phyloP scores from a whole-genome alignment of 2,888 invertebrate genomes.

The Meliscaeva auricollis region DNA sequence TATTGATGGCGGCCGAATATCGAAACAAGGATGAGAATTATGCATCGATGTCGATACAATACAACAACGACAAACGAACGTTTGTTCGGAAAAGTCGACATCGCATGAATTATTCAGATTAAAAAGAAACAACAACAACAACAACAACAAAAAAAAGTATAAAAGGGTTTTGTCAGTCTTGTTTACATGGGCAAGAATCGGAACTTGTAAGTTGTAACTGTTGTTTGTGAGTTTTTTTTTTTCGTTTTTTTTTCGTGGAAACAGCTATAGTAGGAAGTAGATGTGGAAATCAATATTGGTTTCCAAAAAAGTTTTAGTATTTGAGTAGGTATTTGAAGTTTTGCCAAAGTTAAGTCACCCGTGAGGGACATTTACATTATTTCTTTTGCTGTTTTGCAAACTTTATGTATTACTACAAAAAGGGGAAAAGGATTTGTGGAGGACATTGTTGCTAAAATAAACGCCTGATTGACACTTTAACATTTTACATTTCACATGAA shows the following conservation, averaged over 20 bases:
- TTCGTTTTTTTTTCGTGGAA: too few relatives aligned
- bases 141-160: not conserved
- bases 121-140: conserved; percentile 7
- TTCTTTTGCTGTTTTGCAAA: conserved; percentile 10
- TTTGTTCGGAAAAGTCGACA: conserved; percentile 50
- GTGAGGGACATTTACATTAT: conserved; percentile 40
- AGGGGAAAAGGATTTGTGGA: conserved; percentile 3
- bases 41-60: conserved; percentile 25
- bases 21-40: conserved; percentile 30
- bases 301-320: conserved; percentile 29
- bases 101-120: conserved; percentile 60
- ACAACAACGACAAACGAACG: conserved; percentile 16
- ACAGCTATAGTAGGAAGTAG: not conserved
- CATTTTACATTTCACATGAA: not conserved
- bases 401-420: not conserved
- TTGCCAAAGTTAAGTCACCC: conserved; percentile 43
- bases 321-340: conserved; percentile 1
- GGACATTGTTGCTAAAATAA: conserved; percentile 11
- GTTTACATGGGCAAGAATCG: conserved; percentile 12
- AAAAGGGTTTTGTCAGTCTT: conserved; percentile 30
- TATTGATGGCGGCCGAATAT: conserved; percentile 9
- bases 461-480: conserved; percentile 32
- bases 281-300: conserved; percentile 33
- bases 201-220: not conserved
- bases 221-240: conserved; percentile 5